Evolutionary conservation across 1,140 invertebrate genomes (phyloP).

Genomic region (Amphibalanus amphitrite): DNA sequence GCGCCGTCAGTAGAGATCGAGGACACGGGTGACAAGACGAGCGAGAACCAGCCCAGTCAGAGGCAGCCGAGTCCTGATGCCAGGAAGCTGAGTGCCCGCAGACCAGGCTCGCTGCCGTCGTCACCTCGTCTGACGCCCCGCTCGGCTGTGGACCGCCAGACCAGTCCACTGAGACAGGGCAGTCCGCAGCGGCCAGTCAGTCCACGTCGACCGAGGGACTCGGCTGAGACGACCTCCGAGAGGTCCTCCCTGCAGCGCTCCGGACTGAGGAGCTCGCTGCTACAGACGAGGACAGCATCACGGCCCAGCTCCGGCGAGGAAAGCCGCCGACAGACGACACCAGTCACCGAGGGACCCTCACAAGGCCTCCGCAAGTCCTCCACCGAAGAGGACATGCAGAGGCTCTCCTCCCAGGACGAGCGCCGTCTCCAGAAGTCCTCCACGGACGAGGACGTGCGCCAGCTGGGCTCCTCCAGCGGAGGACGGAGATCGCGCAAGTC

Average conservation of each 20-base stretch:
- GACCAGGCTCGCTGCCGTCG: too few relatives aligned
- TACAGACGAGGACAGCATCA: neutral
- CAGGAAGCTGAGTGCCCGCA: neutral
- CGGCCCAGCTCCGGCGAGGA: neutral
- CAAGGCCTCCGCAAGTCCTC: neutral
- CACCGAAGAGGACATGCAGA: neutral
- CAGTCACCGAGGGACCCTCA: neutral
- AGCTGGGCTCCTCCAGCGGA: neutral
- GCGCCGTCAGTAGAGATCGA: too few relatives aligned
- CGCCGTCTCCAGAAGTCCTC: neutral
- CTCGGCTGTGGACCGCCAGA: too few relatives aligned
- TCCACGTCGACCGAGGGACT: too few relatives aligned
- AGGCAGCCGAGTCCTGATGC: neutral
- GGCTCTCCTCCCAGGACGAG: neutral
- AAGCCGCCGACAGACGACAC: too few relatives aligned
- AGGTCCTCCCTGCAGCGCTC: neutral
- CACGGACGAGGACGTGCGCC: neutral
- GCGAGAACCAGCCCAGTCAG: neutral
- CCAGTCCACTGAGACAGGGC: too few relatives aligned
- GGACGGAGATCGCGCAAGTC: too few relatives aligned
- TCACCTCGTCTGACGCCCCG: too few relatives aligned
- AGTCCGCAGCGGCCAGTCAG: neutral
- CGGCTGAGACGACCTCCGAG: neutral
- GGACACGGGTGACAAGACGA: too few relatives aligned
- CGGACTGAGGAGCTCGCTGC: too few relatives aligned